Evolutionary conservation across 2,797 vertebrate species (phyloP).

Genomic region (Eidolon dupreanum): DNA sequence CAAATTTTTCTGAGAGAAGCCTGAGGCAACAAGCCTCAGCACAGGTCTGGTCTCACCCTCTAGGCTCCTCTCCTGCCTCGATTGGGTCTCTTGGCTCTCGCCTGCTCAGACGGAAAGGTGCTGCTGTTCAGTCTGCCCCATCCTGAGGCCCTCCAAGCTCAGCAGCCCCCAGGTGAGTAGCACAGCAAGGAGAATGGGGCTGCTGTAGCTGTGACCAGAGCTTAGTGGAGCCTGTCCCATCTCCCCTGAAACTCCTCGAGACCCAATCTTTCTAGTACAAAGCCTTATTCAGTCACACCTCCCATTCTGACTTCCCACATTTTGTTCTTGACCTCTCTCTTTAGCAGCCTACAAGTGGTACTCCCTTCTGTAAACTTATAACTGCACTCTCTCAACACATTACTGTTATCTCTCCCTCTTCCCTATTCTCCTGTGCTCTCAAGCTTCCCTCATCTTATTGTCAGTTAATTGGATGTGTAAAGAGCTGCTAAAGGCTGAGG

Average conservation of each 20-base stretch:
- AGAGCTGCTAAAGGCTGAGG: not conserved
- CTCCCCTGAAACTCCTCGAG: not conserved
- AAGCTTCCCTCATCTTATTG: not conserved
- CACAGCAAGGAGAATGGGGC: not conserved
- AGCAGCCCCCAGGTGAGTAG: conserved; percentile 80
- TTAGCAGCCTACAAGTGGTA: not conserved
- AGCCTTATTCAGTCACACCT: not conserved
- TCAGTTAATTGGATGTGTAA: not conserved
- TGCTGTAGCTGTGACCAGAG: not conserved
- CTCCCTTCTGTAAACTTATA: not conserved
- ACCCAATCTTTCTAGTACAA: not conserved
- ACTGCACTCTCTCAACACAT: not conserved
- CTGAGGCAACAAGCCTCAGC: conserved; percentile 39
- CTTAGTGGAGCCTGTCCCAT: not conserved
- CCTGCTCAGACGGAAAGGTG: conserved; percentile 91
- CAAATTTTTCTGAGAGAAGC: not conserved
- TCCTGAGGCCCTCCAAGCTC: conserved; percentile 86
- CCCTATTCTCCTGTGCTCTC: not conserved
- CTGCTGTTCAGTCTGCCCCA: conserved; percentile 94
- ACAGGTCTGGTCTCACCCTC: not conserved
- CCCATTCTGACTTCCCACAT: not conserved
- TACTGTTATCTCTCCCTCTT: not conserved
- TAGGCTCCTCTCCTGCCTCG: conserved; percentile 92
- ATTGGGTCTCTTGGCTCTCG: conserved; percentile 93
- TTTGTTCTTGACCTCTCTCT: not conserved